Evolutionary conservation across 2,797 vertebrate species (phyloP).

Genomic region (Ctenosaura bakeri): DNA sequence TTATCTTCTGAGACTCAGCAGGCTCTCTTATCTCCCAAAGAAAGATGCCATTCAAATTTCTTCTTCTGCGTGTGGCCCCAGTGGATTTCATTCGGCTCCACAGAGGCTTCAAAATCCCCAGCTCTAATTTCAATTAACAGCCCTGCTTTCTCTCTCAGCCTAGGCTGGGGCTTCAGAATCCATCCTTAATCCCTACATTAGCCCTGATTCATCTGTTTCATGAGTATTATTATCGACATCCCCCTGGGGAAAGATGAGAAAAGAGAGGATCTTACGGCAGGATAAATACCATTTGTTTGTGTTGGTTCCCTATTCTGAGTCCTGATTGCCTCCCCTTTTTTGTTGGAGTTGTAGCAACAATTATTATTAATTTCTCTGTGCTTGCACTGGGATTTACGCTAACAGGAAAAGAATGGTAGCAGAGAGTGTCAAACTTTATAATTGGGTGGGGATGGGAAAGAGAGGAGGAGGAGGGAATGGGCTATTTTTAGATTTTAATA

Average conservation of each 20-base stretch:
- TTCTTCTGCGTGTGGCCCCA: constrained; percentile 63
- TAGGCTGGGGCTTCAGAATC: constrained; percentile 67
- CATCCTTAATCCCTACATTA: constrained; percentile 78
- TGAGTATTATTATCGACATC: constrained; percentile 65
- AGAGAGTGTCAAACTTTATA: constrained; percentile 78
- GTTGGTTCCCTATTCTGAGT: constrained; percentile 78
- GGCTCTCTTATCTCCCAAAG: constrained; percentile 45
- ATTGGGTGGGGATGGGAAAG: constrained; percentile 69
- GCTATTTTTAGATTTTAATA: constrained; percentile 71
- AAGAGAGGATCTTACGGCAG: constrained; percentile 73
- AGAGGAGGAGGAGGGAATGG: constrained; percentile 46
- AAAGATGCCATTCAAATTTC: constrained; percentile 70
- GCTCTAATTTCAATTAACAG: constrained; percentile 81
- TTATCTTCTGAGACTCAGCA: neutral
- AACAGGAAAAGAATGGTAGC: constrained; percentile 77
- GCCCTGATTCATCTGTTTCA: constrained; percentile 78
- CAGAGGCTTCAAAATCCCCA: constrained; percentile 75
- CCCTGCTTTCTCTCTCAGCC: constrained; percentile 59
- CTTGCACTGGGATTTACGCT: constrained; percentile 75
- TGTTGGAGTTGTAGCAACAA: constrained; percentile 72
- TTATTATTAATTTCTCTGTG: constrained; percentile 82
- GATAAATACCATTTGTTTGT: constrained; percentile 84
- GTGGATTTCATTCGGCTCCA: constrained; percentile 72
- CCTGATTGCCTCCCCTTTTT: constrained; percentile 77
- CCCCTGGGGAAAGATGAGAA: constrained; percentile 63